A percentile compares a stretch with the other conserved stretches of the same genome.
These are phyloP conservation scores for Acanthurus tractus DNA, from an alignment of 2,797 vertebrate species.

Conservation along the genomic window DNA sequence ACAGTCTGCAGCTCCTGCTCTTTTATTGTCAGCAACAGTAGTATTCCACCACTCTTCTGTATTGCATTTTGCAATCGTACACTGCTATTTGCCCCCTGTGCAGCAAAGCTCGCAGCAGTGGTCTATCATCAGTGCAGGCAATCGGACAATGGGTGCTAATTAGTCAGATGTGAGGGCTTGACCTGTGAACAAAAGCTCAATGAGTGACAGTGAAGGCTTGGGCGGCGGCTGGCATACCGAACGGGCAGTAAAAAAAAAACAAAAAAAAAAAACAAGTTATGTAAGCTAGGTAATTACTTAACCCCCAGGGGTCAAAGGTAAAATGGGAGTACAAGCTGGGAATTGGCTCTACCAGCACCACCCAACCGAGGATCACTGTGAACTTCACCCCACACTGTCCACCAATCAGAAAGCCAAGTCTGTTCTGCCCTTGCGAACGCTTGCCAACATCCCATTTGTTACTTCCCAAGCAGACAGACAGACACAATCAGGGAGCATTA, in stretches of 20 bases:
- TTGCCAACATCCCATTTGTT: slow-evolving; percentile 54
- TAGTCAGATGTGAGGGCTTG: slow-evolving; percentile 61
- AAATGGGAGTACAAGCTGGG: slow-evolving; percentile 67
- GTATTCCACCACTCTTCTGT: background rate
- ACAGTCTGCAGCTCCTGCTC: background rate
- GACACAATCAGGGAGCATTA: slow-evolving; percentile 76
- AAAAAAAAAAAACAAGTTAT: slow-evolving; percentile 54
- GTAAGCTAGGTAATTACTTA: slow-evolving; percentile 83
- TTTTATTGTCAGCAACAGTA: background rate
- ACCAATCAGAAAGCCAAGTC: slow-evolving; percentile 64
- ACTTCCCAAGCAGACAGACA: slow-evolving; percentile 64
- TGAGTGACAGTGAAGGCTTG: slow-evolving; percentile 55
- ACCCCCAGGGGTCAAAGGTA: slow-evolving; percentile 73
- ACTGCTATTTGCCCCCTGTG: background rate
- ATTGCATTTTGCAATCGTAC: slow-evolving; percentile 9
- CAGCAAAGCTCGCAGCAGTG: slow-evolving; percentile 13
- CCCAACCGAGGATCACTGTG: slow-evolving; percentile 42
- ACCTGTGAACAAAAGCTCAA: slow-evolving; percentile 69
- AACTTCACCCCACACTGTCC: slow-evolving; percentile 58
- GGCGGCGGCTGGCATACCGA: slow-evolving; percentile 34
- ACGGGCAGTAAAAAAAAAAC: slow-evolving; percentile 57
- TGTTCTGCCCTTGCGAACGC: slow-evolving; percentile 26
- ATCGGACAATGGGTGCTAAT: slow-evolving; percentile 74
- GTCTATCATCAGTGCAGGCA: slow-evolving; percentile 48
- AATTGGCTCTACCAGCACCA: slow-evolving; percentile 51